These are phyloP conservation scores for Drosophila lacteicornis DNA, from an alignment of 1,140 invertebrate genomes.

Conservation along the genomic window DNA sequence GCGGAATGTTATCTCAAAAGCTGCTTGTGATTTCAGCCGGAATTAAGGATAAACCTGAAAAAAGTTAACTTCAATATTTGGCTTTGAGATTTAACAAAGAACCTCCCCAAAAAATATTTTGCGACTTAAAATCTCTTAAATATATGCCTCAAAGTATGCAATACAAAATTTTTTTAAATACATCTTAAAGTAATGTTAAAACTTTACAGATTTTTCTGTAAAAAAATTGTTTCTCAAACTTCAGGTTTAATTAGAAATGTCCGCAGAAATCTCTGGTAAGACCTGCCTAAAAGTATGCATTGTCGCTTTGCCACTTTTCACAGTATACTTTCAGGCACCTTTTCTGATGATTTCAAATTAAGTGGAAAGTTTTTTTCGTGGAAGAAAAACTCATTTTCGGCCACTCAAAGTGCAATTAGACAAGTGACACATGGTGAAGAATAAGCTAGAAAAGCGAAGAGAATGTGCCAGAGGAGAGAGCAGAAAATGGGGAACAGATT, in stretches of 20 bases:
- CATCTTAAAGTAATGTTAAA: no score
- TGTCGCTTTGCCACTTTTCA: background rate
- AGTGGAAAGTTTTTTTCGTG: background rate
- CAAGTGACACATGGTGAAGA: conserved; percentile 18
- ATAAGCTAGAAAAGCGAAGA: no score
- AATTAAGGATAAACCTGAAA: background rate
- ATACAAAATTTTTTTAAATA: no score
- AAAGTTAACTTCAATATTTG: background rate
- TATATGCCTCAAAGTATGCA: no score
- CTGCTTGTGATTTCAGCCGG: conserved; percentile 22
- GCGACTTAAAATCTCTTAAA: background rate
- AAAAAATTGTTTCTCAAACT: no score
- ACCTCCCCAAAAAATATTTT: background rate
- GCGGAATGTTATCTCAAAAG: conserved; percentile 4
- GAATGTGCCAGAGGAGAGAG: no score
- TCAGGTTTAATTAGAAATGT: no score
- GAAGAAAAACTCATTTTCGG: conserved; percentile 41
- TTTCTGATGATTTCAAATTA: background rate
- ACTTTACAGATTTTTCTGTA: no score
- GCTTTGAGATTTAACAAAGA: background rate
- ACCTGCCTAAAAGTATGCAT: background rate
- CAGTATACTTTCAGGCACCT: no score
- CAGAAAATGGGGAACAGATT: background rate
- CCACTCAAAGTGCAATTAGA: conserved; percentile 65
- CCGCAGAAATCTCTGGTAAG: no score